Evolutionary conservation across 2,113 vertebrate species (phyloP).

Genomic region (Brienomyrus longianalis): DNA sequence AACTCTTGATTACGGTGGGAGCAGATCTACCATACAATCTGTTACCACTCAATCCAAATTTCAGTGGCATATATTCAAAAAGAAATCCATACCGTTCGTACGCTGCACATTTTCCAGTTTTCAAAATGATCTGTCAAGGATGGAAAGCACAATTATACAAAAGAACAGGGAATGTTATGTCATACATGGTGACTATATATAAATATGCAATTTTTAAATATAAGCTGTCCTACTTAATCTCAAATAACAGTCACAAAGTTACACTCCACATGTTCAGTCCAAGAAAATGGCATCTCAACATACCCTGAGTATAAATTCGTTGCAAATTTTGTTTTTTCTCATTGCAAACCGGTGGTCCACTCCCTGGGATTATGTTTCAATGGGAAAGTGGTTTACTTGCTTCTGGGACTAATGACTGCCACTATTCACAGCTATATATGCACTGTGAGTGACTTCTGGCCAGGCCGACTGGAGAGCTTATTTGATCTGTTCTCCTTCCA

Average conservation of each 20-base stretch:
- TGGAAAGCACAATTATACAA: background rate
- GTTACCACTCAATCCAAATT: background rate
- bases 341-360: background rate
- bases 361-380: background rate
- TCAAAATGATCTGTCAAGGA: background rate
- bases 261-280: background rate
- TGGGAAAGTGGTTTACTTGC: background rate
- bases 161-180: background rate
- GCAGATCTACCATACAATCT: background rate
- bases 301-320: background rate
- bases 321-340: background rate
- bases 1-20: conserved; percentile 14
- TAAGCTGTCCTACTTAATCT: background rate
- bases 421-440: background rate
- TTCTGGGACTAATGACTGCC: background rate
- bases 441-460: background rate
- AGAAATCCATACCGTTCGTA: background rate
- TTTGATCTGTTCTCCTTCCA: background rate
- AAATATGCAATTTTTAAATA: background rate
- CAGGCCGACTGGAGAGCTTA: background rate
- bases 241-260: background rate
- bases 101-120: background rate
- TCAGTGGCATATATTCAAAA: background rate
- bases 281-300: background rate
- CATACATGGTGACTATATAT: background rate